phyloP scores from a whole-genome alignment of 2,113 vertebrate genomes.

The Pleuronectes platessa region DNA sequence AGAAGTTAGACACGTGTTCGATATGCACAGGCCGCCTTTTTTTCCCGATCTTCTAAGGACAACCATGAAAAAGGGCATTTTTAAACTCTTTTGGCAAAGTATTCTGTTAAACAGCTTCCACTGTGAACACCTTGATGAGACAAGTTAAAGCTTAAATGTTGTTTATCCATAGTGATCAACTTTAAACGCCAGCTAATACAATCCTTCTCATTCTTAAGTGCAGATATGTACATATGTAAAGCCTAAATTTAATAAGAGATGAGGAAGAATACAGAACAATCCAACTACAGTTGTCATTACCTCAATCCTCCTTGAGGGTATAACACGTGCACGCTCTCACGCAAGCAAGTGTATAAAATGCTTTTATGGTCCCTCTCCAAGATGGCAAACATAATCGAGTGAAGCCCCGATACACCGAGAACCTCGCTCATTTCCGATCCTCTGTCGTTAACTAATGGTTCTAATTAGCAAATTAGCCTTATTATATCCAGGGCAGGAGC shows the following conservation, averaged over 20 bases:
- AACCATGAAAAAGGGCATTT: too few species aligned
- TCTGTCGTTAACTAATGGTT: conserved; percentile 73
- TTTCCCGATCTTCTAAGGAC: too few species aligned
- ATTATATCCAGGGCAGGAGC: conserved; percentile 79
- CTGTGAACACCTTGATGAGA: too few species aligned
- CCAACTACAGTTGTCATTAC: conserved; percentile 33
- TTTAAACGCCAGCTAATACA: not conserved
- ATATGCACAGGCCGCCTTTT: too few species aligned
- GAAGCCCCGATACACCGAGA: conserved; percentile 61
- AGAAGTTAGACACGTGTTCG: too few species aligned
- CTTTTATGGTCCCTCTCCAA: conserved; percentile 49
- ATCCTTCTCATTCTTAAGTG: not conserved
- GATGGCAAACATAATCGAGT: conserved; percentile 64
- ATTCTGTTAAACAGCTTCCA: too few species aligned
- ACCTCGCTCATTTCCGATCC: conserved; percentile 57
- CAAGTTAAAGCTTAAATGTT: not conserved
- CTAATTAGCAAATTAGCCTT: conserved; percentile 82
- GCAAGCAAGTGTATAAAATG: conserved; percentile 44
- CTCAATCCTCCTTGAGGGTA: conserved; percentile 34
- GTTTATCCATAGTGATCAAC: not conserved
- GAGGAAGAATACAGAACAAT: not conserved
- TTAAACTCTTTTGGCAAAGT: too few species aligned
- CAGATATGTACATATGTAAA: conserved; percentile 3
- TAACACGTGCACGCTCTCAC: conserved; percentile 15
- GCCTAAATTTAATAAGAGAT: not conserved